Evolutionary conservation across 2,797 vertebrate genomes (phyloP).

Genomic region (Dendrocincla tyrannina): DNA sequence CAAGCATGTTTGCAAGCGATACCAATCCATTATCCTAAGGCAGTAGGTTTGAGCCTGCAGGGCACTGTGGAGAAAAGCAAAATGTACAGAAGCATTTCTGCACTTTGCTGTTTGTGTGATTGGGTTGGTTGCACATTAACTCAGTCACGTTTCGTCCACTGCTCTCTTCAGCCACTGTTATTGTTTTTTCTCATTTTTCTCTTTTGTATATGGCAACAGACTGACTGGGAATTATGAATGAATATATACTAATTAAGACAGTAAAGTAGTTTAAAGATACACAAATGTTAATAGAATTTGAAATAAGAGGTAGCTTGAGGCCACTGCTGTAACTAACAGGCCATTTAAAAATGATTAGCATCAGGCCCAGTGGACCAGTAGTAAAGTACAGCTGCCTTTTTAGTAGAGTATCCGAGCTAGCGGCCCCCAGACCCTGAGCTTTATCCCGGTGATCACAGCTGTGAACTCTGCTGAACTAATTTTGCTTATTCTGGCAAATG

Average conservation of each 20-base stretch:
- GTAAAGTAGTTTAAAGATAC: constrained; percentile 61
- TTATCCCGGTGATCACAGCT: constrained; percentile 24
- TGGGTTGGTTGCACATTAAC: neutral
- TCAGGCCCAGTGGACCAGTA: constrained; percentile 31
- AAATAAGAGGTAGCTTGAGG: constrained; percentile 64
- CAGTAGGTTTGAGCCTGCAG: neutral
- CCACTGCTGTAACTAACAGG: constrained; percentile 56
- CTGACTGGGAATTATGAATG: constrained; percentile 47
- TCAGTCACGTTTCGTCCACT: neutral
- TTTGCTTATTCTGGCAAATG: constrained; percentile 33
- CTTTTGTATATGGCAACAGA: constrained; percentile 4
- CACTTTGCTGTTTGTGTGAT: neutral
- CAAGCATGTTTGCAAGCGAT: neutral
- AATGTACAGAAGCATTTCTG: neutral
- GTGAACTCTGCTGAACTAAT: constrained; percentile 20
- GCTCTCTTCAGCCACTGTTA: neutral
- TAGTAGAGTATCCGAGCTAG: neutral
- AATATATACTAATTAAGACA: constrained; percentile 63
- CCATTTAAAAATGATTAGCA: constrained; percentile 70
- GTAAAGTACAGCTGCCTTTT: constrained; percentile 24
- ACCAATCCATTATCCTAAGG: neutral
- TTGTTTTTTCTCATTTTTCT: neutral
- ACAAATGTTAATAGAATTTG: constrained; percentile 47
- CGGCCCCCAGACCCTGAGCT: neutral
- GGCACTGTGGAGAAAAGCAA: neutral